phyloP scores from a whole-genome alignment of 2,797 vertebrate species.

The Sebastes vulpes region DNA sequence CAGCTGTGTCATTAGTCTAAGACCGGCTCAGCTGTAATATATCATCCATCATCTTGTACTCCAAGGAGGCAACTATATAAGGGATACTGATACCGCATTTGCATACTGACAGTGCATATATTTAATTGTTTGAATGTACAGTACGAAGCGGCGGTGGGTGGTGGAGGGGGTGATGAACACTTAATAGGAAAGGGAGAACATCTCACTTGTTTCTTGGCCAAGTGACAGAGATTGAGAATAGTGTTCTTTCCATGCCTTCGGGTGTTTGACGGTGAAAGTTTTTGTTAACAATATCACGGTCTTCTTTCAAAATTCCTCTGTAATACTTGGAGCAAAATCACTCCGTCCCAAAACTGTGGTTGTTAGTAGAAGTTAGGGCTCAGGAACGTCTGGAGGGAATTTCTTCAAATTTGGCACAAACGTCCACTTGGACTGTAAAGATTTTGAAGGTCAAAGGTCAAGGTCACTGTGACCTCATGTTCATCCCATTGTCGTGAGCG shows the following conservation, averaged over 20 bases:
- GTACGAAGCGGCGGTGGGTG: constrained; percentile 8
- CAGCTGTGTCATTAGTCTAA: constrained; percentile 77
- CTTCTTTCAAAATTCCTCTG: not conserved
- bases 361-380: constrained; percentile 1
- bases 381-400: too few relatives aligned
- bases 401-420: too few relatives aligned
- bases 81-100: constrained; percentile 65
- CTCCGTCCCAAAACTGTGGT: constrained; percentile 5
- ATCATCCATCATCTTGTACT: constrained; percentile 79
- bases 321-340: constrained; percentile 22
- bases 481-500: too few relatives aligned
- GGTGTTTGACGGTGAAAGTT: constrained; percentile 26
- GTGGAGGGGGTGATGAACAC: constrained; percentile 22
- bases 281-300: constrained; percentile 7
- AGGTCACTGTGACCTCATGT: too few relatives aligned
- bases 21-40: constrained; percentile 74
- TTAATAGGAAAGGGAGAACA: constrained; percentile 1
- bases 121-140: constrained; percentile 63
- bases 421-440: too few relatives aligned
- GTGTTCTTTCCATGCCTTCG: constrained; percentile 21
- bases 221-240: constrained; percentile 36
- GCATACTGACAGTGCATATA: constrained; percentile 63
- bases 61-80: constrained; percentile 64
- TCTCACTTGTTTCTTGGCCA: constrained; percentile 33
- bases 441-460: too few relatives aligned